phyloP scores from a whole-genome alignment of 2,888 invertebrate species.

The Protophormia terraenovae region DNA sequence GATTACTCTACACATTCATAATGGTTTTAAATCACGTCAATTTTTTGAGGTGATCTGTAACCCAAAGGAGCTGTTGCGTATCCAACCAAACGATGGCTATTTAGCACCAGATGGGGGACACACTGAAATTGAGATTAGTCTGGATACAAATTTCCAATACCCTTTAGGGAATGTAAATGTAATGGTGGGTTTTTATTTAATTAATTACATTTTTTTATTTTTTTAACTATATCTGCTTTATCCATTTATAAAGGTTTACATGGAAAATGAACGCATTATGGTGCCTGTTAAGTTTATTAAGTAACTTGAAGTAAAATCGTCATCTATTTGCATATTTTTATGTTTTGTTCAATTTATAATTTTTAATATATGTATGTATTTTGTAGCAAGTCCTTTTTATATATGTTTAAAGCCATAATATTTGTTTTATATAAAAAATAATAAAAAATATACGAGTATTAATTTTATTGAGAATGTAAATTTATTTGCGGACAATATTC shows the following conservation, averaged over 20 bases:
- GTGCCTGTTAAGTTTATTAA: slow-evolving; percentile 74
- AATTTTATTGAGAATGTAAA: background rate
- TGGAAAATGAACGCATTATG: slow-evolving; percentile 78
- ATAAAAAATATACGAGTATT: slow-evolving; percentile 16
- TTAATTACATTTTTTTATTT: background rate
- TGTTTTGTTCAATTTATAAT: slow-evolving; percentile 18
- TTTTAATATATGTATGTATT: slow-evolving; percentile 12
- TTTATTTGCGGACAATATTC: background rate
- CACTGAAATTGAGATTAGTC: slow-evolving; percentile 68
- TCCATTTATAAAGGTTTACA: slow-evolving; percentile 71
- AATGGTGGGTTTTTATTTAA: slow-evolving; percentile 69
- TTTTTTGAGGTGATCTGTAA: slow-evolving; percentile 77
- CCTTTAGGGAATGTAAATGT: slow-evolving; percentile 71
- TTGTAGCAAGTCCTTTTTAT: slow-evolving; percentile 19
- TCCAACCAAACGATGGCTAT: slow-evolving; percentile 75
- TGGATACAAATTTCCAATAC: slow-evolving; percentile 66
- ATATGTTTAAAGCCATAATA: slow-evolving; percentile 27
- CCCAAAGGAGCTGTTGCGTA: slow-evolving; percentile 73
- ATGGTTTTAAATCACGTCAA: slow-evolving; percentile 74
- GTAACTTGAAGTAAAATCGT: background rate
- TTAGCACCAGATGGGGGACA: slow-evolving; percentile 75
- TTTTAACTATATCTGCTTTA: no score
- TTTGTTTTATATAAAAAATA: slow-evolving; percentile 22
- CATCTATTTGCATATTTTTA: background rate
- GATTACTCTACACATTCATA: slow-evolving; percentile 71